A percentile compares a stretch with the other conserved stretches of the same genome.
Evolutionary conservation across 2,797 vertebrate genomes (phyloP).

Genomic region (Fundulus diaphanus): DNA sequence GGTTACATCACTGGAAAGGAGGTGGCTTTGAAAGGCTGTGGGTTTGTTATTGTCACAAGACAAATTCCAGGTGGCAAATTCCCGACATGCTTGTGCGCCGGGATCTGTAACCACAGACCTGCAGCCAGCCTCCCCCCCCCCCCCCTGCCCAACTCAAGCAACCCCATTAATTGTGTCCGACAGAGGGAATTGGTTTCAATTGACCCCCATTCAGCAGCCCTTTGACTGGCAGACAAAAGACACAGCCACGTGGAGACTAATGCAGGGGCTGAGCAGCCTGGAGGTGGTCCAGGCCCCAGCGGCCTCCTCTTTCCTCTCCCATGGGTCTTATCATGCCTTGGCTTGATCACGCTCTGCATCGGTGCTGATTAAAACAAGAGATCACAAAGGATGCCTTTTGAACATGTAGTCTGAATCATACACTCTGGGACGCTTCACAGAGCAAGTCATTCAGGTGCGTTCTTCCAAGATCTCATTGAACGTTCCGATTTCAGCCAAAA

Average conservation of each 20-base stretch:
- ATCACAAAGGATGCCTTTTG: constrained; percentile 37
- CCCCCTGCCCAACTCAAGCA: constrained; percentile 61
- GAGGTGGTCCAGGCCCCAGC: constrained; percentile 74
- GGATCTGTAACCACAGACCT: constrained; percentile 80
- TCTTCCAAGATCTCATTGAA: constrained; percentile 23
- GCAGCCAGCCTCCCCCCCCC: constrained; percentile 44
- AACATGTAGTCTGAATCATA: constrained; percentile 38
- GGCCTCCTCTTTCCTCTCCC: constrained; percentile 54
- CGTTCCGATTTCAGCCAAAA: constrained; percentile 5
- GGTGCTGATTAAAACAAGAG: constrained; percentile 62
- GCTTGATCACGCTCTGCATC: constrained; percentile 74
- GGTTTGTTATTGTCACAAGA: constrained; percentile 67
- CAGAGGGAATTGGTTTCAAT: constrained; percentile 85
- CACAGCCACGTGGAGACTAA: constrained; percentile 86
- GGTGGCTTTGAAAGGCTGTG: constrained; percentile 58
- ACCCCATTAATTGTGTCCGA: constrained; percentile 82
- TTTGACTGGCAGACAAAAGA: constrained; percentile 84
- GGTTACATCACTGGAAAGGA: constrained; percentile 49
- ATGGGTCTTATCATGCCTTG: constrained; percentile 63
- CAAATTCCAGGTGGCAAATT: constrained; percentile 76
- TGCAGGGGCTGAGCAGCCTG: constrained; percentile 76
- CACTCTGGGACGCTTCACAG: constrained; percentile 31
- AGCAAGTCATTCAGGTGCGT: constrained; percentile 20
- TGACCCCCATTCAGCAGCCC: constrained; percentile 83
- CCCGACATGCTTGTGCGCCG: constrained; percentile 75